Base-by-base conservation (phyloP, 2,888 invertebrate species). In the Callyntrura sp. region DNA sequence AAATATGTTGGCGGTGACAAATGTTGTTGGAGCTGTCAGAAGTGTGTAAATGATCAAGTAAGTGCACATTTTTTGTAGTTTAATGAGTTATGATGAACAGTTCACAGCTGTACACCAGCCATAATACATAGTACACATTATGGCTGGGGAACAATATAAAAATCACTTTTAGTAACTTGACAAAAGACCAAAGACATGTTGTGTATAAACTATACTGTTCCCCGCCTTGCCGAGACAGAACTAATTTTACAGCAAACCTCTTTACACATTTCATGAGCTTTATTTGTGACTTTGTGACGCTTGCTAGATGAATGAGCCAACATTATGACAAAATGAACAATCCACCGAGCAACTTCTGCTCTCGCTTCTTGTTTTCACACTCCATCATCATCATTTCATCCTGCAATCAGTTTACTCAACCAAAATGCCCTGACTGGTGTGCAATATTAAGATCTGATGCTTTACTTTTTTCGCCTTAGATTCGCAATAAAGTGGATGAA, bases 21-120 rank as follows among this genome's bases (percentile, higher is more conserved):
- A 94, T 98, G 98, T 94, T 98, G 98, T 94, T 98, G 98, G 98
- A 98, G 98, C 94, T 98, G 98, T 95, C 97, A 97, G 95, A 97
- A 97, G 94, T 98, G 98, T 95, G 96, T 97, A 73, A 96, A 96
- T 94, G 98, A 98, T 95, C 97, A 98, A 96, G 97, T 96, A 94
- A 94, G 94, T 94, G 17, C 25, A 12, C 43, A 20, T 60, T 78
- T 84, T 84, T 60, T 81, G n/a, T 43, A 81, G 51, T 68, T 25
- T 85, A 78, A 65, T 86, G 70, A 78, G 45, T 86, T 85, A 60
- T 55, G 73, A 85, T 55, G 73, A 85, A 70, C 5, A 43, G 81
- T 17, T 70, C 70, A 43, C 20, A 8, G n/a, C 17, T 45, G 25
- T 35, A 35, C 35, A 35, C 35, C 35, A 35, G 35, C 6, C 35